Percentiles rank a stretch among this genome's conserved stretches.
Evolutionary conservation across 2,888 invertebrate species (phyloP).

Genomic region (Drosophila atripex): DNA sequence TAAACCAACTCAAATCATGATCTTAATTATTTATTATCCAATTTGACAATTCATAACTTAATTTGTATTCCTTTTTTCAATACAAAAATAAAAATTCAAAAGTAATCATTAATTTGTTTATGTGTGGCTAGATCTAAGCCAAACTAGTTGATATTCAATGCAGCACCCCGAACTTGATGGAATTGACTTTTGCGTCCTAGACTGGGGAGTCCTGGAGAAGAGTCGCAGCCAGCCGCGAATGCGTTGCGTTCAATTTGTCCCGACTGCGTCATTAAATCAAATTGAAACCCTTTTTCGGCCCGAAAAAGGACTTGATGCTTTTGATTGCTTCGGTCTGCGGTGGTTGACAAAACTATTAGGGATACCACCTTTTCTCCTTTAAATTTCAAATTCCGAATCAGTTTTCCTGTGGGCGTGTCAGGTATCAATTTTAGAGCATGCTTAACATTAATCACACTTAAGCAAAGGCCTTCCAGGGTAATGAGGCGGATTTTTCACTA

Average conservation of each 20-base stretch:
- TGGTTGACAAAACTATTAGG: slow-evolving; percentile 49
- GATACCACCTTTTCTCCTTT: not conserved
- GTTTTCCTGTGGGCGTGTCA: slow-evolving; percentile 44
- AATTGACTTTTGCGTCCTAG: slow-evolving; percentile 70
- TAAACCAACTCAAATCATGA: too few species aligned
- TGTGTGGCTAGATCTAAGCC: slow-evolving; percentile 21
- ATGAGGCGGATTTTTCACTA: slow-evolving; percentile 53
- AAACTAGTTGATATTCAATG: slow-evolving; percentile 76
- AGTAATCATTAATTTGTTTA: slow-evolving; percentile 2
- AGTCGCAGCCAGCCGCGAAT: slow-evolving; percentile 31
- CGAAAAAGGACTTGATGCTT: slow-evolving; percentile 61
- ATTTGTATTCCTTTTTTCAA: too few species aligned
- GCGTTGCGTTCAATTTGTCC: slow-evolving; percentile 73
- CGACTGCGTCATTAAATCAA: slow-evolving; percentile 77
- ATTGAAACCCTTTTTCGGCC: slow-evolving; percentile 73
- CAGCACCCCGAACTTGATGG: slow-evolving; percentile 76
- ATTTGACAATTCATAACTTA: too few species aligned
- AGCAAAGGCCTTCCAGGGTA: slow-evolving; percentile 46
- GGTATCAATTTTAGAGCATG: slow-evolving; percentile 58
- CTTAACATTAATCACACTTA: slow-evolving; percentile 72
- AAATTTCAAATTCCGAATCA: slow-evolving; percentile 28
- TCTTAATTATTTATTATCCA: too few species aligned
- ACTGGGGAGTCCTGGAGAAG: slow-evolving; percentile 10
- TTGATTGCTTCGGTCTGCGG: slow-evolving; percentile 61
- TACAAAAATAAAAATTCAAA: not conserved